Percentiles rank a stretch among this genome's conserved stretches.
Conservation (phyloP, 2,113 vertebrate genomes). For the Ageneiosus marmoratus region DNA sequence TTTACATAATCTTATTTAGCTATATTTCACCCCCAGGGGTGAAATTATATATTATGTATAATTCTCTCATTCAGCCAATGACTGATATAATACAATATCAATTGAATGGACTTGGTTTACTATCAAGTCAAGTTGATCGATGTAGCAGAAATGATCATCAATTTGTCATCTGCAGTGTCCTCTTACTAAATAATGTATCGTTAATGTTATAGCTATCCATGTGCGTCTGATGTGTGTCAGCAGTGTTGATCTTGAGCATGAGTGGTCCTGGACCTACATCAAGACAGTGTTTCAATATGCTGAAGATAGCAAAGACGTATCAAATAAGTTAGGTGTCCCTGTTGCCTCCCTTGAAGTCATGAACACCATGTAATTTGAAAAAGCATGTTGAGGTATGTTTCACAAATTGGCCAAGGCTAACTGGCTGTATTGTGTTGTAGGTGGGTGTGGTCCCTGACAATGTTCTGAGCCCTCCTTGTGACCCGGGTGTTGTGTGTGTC, state of each 20-base stretch:
- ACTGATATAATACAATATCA: background rate
- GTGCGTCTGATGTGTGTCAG: too few species aligned
- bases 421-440: background rate
- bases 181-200: too few species aligned
- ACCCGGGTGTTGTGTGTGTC: too few species aligned
- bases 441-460: too few species aligned
- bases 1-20: too few species aligned
- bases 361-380: background rate
- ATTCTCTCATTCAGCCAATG: background rate
- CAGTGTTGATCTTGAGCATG: too few species aligned
- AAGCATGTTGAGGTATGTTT: background rate
- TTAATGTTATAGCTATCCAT: too few species aligned
- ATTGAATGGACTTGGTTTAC: background rate
- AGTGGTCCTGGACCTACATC: too few species aligned
- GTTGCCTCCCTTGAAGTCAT: background rate
- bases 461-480: too few species aligned
- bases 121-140: background rate
- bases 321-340: background rate
- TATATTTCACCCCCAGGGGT: too few species aligned
- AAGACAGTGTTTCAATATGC: background rate
- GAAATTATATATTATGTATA: too few species aligned
- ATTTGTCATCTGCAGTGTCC: too few species aligned
- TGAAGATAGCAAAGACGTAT: background rate
- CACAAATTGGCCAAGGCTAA: background rate
- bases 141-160: background rate